These are phyloP conservation scores for Ataeniobius toweri DNA, from an alignment of 2,797 vertebrate genomes.

Conservation along the genomic window DNA sequence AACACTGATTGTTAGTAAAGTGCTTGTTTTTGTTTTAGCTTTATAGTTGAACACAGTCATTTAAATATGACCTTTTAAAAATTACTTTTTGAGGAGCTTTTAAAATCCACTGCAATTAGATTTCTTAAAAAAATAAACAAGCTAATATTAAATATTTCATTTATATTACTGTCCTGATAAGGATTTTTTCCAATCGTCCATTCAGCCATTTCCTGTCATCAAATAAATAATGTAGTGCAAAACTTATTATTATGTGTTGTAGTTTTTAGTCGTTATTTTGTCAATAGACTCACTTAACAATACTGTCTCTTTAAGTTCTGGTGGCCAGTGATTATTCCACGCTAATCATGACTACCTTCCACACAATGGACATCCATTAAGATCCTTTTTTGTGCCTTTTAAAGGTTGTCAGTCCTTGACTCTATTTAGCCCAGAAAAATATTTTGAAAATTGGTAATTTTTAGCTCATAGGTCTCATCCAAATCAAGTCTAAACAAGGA, in stretches of 20 bases:
- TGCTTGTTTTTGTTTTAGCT: slow-evolving; percentile 57
- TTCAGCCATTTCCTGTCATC: slow-evolving; percentile 29
- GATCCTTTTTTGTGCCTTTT: too few relatives aligned
- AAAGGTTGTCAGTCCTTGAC: too few relatives aligned
- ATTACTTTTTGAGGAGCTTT: slow-evolving; percentile 22
- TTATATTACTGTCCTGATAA: slow-evolving; percentile 17
- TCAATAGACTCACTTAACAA: too few relatives aligned
- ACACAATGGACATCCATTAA: too few relatives aligned
- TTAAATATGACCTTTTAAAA: slow-evolving; percentile 20
- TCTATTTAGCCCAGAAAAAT: too few relatives aligned
- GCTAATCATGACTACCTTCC: too few relatives aligned
- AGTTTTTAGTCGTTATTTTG: too few relatives aligned
- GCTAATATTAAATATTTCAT: slow-evolving; percentile 17
- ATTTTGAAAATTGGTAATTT: too few relatives aligned
- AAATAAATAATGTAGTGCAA: neutral
- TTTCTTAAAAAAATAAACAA: slow-evolving; percentile 9
- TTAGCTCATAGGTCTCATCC: too few relatives aligned
- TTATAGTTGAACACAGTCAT: slow-evolving; percentile 27
- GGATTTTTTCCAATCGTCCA: slow-evolving; percentile 11
- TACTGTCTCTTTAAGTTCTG: too few relatives aligned
- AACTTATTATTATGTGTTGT: neutral
- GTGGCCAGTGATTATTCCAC: too few relatives aligned
- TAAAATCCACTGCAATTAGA: slow-evolving; percentile 28
- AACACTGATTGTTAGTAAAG: slow-evolving; percentile 63
- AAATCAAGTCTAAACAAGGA: too few relatives aligned